A percentile compares a stretch with the other conserved stretches of the same genome.
Conservation (phyloP, 2,797 vertebrate species). For the Streptopelia turtur region DNA sequence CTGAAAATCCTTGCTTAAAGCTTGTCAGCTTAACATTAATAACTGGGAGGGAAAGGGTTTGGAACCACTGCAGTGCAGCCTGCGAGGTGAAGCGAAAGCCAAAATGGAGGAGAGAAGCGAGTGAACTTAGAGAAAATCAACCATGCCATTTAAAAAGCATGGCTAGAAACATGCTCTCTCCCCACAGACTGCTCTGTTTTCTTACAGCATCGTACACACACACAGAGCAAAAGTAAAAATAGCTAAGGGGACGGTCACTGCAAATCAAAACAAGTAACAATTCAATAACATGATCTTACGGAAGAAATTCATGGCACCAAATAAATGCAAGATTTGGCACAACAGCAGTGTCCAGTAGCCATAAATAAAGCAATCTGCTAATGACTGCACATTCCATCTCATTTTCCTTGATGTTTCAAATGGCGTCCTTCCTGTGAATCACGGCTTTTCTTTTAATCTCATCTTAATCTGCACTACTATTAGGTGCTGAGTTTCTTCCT, state of each 20-base stretch:
- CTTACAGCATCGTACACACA: neutral
- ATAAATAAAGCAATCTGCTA: constrained; percentile 53
- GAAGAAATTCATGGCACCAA: neutral
- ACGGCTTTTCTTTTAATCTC: constrained; percentile 56
- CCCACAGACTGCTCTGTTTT: neutral
- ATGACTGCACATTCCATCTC: constrained; percentile 43
- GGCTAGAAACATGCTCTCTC: neutral
- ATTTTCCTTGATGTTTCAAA: constrained; percentile 53
- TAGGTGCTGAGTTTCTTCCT: constrained; percentile 16
- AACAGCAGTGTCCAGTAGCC: neutral
- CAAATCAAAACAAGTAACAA: constrained; percentile 19
- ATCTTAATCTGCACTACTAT: constrained; percentile 20
- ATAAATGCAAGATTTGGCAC: constrained; percentile 40
- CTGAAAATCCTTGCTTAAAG: constrained; percentile 63
- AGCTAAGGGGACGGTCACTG: neutral
- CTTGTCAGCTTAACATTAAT: constrained; percentile 52
- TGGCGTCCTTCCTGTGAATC: constrained; percentile 50
- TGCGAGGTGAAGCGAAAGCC: neutral
- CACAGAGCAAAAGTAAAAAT: neutral
- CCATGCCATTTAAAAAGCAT: neutral
- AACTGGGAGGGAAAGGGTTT: constrained; percentile 21
- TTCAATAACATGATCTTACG: constrained; percentile 12
- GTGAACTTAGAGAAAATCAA: neutral
- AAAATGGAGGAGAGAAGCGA: neutral
- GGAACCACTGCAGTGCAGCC: neutral